Base-by-base conservation (phyloP, 2,797 vertebrate species). In the Sciaenops ocellatus region DNA sequence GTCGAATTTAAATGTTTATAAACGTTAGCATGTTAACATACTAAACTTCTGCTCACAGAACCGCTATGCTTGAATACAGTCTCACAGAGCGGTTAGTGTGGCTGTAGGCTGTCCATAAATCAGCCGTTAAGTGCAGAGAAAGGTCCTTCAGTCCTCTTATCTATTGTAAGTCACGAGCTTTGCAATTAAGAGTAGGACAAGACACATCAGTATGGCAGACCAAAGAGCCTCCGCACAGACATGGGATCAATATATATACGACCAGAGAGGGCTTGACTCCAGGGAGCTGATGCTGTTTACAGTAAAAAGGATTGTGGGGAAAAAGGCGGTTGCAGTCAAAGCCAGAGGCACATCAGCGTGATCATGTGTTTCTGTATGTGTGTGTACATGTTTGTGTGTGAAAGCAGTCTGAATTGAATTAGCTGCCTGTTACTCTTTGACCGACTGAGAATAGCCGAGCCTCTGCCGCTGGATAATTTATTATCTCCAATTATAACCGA, bases 241-340 rank as follows among this genome's bases (percentile, higher is more conserved):
- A 65, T 26, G 70, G 18, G 84, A 94, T 95, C 93, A 86, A 94
- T 94, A 89, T 61, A 89, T 61, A 89, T 79, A 80, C 24, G 54
- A 66, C 57, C 67, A 13, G 55, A 86, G 78, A 80, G 74, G 76
- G 77, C n/a, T 12, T 4, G 50, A 48, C 81, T 87, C 69, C 0
- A 12, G 78, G 86, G 74, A 87, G 17, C 46, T 41, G 18, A 48
- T 77, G 83, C 83, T 90, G 82, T 90, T 93, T 93, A 86, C 87
- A 89, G 90, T 66, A 46, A 84, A 85, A 67, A 47, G 73, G 71
- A 26, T 80, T 62, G 57, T 67, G 63, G 60, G 77, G 77, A 42
- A 52, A 73, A 75, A 13, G 34, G 24, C 55, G 48, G 7, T 54
- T 54, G 64, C 69, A 50, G 64, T 30, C 50, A 17, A 46, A 44